Percentiles rank a stretch among this genome's conserved stretches.
phyloP scores from a whole-genome alignment of 2,797 vertebrate genomes.

The Tarsius wallacei region DNA sequence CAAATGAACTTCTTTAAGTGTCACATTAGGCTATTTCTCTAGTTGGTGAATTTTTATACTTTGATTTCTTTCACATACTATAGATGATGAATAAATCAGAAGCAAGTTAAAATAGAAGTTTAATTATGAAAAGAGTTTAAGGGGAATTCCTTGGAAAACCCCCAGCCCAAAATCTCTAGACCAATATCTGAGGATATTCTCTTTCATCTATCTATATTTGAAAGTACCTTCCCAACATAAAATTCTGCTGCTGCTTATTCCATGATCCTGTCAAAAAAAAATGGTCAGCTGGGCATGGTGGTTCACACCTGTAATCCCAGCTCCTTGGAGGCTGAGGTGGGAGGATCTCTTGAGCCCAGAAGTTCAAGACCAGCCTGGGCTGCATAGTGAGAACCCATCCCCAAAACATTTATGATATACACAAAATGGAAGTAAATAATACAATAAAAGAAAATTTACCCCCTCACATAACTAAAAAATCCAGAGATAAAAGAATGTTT shows the following conservation, averaged over 20 bases:
- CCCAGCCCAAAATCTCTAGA: not conserved
- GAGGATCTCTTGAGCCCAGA: not conserved
- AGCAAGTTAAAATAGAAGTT: slow-evolving; percentile 59
- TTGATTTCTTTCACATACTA: not conserved
- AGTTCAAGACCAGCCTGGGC: not conserved
- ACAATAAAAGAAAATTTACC: slow-evolving; percentile 11
- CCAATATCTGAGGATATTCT: not conserved
- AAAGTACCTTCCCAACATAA: slow-evolving; percentile 32
- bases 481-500: not conserved
- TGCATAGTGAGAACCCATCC: not conserved
- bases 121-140: slow-evolving; percentile 25
- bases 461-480: slow-evolving; percentile 6
- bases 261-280: not conserved
- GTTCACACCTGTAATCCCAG: not conserved
- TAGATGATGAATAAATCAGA: slow-evolving; percentile 35
- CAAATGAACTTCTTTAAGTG: not conserved
- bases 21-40: slow-evolving; percentile 32
- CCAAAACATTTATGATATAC: not conserved
- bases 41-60: not conserved
- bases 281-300: not conserved
- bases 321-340: not conserved
- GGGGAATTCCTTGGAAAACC: slow-evolving; percentile 30
- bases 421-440: not conserved
- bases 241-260: not conserved
- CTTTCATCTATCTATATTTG: not conserved